Conservation (phyloP, 2,888 invertebrate species). For the Dendrolimus pini region DNA sequence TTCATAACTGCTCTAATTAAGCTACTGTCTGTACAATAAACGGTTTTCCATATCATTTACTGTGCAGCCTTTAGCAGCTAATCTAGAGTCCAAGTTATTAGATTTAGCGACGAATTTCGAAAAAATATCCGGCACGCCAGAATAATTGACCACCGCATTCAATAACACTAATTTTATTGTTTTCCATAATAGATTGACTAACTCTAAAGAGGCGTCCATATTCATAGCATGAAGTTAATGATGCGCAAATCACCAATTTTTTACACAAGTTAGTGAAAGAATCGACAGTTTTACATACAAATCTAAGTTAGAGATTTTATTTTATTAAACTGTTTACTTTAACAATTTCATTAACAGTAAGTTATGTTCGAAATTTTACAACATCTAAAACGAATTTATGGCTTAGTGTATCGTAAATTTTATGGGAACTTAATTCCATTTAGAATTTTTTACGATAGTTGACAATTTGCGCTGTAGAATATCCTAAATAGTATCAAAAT, state of each 20-base stretch:
- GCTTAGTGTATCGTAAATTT: slow-evolving; percentile 35
- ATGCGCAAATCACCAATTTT: slow-evolving; percentile 67
- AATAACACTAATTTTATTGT: slow-evolving; percentile 69
- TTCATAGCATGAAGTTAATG: slow-evolving; percentile 66
- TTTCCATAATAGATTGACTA: slow-evolving; percentile 65
- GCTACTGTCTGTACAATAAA: too few relatives aligned
- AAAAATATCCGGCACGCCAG: slow-evolving; percentile 26
- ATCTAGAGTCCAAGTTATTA: neutral
- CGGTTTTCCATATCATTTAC: slow-evolving; percentile 1
- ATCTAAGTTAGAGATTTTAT: slow-evolving; percentile 50
- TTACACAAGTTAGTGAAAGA: slow-evolving; percentile 60
- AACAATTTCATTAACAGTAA: slow-evolving; percentile 42
- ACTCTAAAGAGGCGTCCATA: slow-evolving; percentile 72
- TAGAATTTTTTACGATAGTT: slow-evolving; percentile 44
- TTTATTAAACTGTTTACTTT: slow-evolving; percentile 47
- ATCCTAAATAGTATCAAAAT: slow-evolving; percentile 25
- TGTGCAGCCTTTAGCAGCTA: slow-evolving; percentile 6
- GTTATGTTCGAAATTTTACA: slow-evolving; percentile 47
- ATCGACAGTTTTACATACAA: slow-evolving; percentile 49
- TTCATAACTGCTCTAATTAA: neutral
- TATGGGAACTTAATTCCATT: slow-evolving; percentile 74
- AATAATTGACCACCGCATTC: slow-evolving; percentile 67
- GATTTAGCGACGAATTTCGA: slow-evolving; percentile 18
- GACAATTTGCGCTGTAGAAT: slow-evolving; percentile 35
- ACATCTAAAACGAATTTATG: slow-evolving; percentile 48